phyloP scores from a whole-genome alignment of 1,140 invertebrate species.

The Helicoverpa zea region DNA sequence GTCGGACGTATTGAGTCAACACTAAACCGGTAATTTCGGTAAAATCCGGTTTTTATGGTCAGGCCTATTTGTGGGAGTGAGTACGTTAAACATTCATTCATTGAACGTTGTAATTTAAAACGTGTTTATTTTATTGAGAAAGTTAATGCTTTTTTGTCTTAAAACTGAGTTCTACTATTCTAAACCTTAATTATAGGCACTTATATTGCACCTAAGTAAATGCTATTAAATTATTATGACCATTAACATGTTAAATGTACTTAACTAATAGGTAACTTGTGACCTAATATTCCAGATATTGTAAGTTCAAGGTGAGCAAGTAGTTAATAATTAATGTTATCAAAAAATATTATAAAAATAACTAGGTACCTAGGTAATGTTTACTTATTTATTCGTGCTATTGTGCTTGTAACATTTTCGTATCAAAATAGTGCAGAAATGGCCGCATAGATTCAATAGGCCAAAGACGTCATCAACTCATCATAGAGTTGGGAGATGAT shows the following conservation, averaged over 20 bases:
- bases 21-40: conserved; percentile 31
- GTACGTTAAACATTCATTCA: not conserved
- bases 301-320: not conserved
- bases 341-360: not conserved
- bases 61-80: not conserved
- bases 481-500: conserved; percentile 18
- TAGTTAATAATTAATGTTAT: not conserved
- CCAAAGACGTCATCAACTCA: not conserved
- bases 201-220: too few species aligned
- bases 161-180: too few species aligned
- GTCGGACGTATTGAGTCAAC: not conserved
- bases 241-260: not conserved
- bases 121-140: not conserved
- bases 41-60: conserved; percentile 27
- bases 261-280: not conserved
- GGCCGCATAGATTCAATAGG: too few species aligned
- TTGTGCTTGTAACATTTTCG: too few species aligned
- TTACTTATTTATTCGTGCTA: too few species aligned
- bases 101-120: not conserved
- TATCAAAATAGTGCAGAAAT: too few species aligned
- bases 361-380: not conserved
- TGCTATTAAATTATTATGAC: not conserved
- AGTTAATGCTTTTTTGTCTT: too few species aligned
- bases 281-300: not conserved
- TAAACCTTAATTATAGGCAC: too few species aligned